Conservation (phyloP, 2,797 vertebrate species). For the Darevskia nairensis region DNA sequence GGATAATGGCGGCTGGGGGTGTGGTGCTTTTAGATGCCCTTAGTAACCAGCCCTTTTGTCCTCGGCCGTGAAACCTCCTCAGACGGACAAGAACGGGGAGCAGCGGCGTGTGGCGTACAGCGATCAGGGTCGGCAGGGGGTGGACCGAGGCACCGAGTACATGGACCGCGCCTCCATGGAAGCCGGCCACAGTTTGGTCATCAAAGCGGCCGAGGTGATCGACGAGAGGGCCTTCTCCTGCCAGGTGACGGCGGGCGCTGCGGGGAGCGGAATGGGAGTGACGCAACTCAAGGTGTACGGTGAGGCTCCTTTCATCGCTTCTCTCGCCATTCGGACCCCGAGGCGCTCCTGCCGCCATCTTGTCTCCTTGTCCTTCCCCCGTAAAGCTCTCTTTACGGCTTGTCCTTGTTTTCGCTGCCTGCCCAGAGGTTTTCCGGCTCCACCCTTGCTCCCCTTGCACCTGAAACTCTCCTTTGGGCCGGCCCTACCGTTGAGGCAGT, state of each 20-base stretch:
- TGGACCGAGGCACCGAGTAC: constrained; percentile 68
- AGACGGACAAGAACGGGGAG: constrained; percentile 68
- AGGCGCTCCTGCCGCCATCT: background rate
- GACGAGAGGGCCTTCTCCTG: constrained; percentile 83
- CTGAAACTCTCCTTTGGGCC: too few relatives aligned
- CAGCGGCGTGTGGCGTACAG: constrained; percentile 80
- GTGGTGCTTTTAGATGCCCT: background rate
- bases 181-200: constrained; percentile 77
- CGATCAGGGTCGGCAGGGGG: constrained; percentile 9
- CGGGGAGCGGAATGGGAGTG: constrained; percentile 64
- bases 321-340: background rate
- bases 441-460: background rate
- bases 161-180: constrained; percentile 69
- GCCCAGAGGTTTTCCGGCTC: too few relatives aligned
- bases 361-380: background rate
- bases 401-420: background rate
- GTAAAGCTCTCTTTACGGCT: background rate
- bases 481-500: too few relatives aligned
- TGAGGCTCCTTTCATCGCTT: constrained; percentile 41
- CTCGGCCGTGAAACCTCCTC: background rate
- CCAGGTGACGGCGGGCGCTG: constrained; percentile 75
- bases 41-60: background rate
- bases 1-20: fast-evolving
- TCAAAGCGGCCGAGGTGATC: constrained; percentile 68
- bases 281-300: constrained; percentile 84